Base-by-base conservation (phyloP, 2,888 invertebrate genomes). In the Spicauda simplicius region DNA sequence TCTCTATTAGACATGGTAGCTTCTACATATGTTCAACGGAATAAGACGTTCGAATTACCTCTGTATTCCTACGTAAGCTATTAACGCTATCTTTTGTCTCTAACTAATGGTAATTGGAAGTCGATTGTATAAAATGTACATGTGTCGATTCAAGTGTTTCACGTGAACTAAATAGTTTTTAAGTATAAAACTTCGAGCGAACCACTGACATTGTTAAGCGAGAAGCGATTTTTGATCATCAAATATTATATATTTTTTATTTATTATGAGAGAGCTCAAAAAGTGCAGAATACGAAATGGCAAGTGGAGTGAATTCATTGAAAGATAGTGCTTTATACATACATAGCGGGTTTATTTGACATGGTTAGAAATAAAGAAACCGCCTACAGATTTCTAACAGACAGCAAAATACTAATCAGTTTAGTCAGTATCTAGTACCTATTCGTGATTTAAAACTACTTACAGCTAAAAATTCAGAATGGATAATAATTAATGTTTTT, bases 71-170 rank as follows among this genome's bases (percentile, higher is more conserved):
- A 45, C 45, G 14, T 45, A 45, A n/a, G 45, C 45, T 45, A 45
- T 45, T 45, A 12, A 45, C n/a, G 6, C 45, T 45, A 14, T 45
- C n/a, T 45, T 45, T n/a, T 45, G 45, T 45, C 6, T 45, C 6
- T n/a, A 45, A 45, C 45, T 45, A 45, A 45, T 45, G n/a, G 45
- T n/a, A 45, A 45, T 45, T 45, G n/a, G n/a, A 1, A 45, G n/a
- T n/a, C 45, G 45, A 45, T n/a, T 45, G n/a, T 45, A n/a, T 45
- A n/a, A 45, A 41, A n/a, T 45, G 45, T 45, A 45, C 45, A 45
- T 45, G 41, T 45, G n/a, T 45, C 45, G 45, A n/a, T 45, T n/a
- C 45, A n/a, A 45, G 45, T 45, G 45, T n/a, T n/a, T 45, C n/a
- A 11, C n/a, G 45, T n/a, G 37, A 37, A 12, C 37, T 37, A 37